phyloP scores from a whole-genome alignment of 2,797 vertebrate species.

The Myotis pilosus region DNA sequence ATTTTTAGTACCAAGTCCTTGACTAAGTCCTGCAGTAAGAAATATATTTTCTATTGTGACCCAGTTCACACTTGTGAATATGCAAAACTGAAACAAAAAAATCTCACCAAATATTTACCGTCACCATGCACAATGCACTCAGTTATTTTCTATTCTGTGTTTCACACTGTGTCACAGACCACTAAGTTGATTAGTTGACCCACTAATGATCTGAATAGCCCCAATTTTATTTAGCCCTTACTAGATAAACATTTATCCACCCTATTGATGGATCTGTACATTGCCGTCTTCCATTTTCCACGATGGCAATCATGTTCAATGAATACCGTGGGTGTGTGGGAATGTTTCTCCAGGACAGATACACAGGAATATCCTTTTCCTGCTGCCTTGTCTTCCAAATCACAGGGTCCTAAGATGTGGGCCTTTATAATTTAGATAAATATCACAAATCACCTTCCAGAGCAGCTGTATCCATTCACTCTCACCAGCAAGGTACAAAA shows the following conservation, averaged over 20 bases:
- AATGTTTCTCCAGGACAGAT: background rate
- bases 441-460: background rate
- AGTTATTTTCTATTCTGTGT: background rate
- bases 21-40: background rate
- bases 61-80: constrained; percentile 10
- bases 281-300: background rate
- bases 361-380: background rate
- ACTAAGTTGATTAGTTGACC: background rate
- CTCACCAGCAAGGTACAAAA: background rate
- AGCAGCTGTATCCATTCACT: background rate
- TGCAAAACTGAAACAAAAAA: constrained; percentile 42
- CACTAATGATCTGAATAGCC: background rate
- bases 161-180: background rate
- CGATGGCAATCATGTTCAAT: background rate
- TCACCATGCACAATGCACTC: background rate
- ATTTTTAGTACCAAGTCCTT: background rate
- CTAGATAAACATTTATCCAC: background rate
- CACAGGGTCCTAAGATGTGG: background rate
- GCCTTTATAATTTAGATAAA: constrained; percentile 14
- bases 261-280: background rate
- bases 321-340: fast-evolving
- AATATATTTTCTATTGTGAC: background rate
- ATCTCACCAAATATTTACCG: background rate
- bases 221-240: background rate
- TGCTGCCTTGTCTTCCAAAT: background rate